Evolutionary conservation across 2,888 invertebrate genomes (phyloP).

Genomic region (Aporophyla lueneburgensis): DNA sequence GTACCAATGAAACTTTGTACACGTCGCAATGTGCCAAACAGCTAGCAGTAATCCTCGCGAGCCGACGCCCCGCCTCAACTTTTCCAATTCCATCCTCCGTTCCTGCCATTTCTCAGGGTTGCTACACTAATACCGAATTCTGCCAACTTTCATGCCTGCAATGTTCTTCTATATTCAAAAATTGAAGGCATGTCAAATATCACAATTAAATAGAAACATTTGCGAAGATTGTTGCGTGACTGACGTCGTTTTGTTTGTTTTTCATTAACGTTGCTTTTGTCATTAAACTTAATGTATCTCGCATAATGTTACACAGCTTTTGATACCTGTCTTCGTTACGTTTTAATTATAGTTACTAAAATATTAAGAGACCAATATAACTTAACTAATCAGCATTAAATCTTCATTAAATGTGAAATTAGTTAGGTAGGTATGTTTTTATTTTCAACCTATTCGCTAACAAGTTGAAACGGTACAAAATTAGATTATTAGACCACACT

Average conservation of each 20-base stretch:
- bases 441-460: not conserved
- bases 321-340: slow-evolving; percentile 41
- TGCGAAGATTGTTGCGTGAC: slow-evolving; percentile 65
- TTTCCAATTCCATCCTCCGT: slow-evolving; percentile 83
- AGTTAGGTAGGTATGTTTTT: not conserved
- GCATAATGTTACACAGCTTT: slow-evolving; percentile 48
- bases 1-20: slow-evolving; percentile 76
- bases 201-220: slow-evolving; percentile 70
- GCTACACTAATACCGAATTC: slow-evolving; percentile 80
- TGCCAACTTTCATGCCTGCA: slow-evolving; percentile 77
- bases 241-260: slow-evolving; percentile 61
- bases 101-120: slow-evolving; percentile 80
- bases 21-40: slow-evolving; percentile 79
- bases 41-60: slow-evolving; percentile 80
- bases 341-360: slow-evolving; percentile 40
- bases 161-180: slow-evolving; percentile 78
- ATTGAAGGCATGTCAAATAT: slow-evolving; percentile 74
- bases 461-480: slow-evolving; percentile 8
- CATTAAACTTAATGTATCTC: slow-evolving; percentile 54
- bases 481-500: slow-evolving; percentile 11
- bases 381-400: slow-evolving; percentile 9
- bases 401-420: slow-evolving; percentile 1
- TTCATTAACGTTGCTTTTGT: slow-evolving; percentile 60
- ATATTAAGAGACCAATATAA: slow-evolving; percentile 20
- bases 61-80: slow-evolving; percentile 78